Evolutionary conservation across 2,888 invertebrate genomes (phyloP).

Genomic region (Ethmia dodecea): DNA sequence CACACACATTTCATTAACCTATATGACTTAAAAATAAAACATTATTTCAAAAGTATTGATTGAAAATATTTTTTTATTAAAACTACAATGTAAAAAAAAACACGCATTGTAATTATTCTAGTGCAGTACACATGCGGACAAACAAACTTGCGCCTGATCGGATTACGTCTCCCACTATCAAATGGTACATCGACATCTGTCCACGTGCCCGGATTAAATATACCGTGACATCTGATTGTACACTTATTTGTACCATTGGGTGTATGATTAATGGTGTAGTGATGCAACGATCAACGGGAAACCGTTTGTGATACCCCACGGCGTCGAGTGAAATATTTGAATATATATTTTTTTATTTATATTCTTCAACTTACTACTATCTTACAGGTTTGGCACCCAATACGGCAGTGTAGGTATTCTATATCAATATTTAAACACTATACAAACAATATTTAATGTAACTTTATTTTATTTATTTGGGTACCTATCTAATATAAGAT

Average conservation of each 20-base stretch:
- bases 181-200: constrained; percentile 33
- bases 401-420: too few species aligned
- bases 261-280: constrained; percentile 47
- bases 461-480: too few species aligned
- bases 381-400: too few species aligned
- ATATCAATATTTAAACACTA: too few species aligned
- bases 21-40: too few species aligned
- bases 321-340: not conserved
- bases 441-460: too few species aligned
- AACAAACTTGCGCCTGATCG: constrained; percentile 51
- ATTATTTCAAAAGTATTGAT: too few species aligned
- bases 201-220: constrained; percentile 59
- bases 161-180: constrained; percentile 51
- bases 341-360: too few species aligned
- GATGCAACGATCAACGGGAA: constrained; percentile 40
- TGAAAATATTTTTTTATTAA: too few species aligned
- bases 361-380: too few species aligned
- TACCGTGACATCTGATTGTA: constrained; percentile 44
- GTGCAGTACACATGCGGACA: constrained; percentile 32
- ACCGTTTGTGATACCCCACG: constrained; percentile 1
- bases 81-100: constrained; percentile 35
- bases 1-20: too few species aligned
- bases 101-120: constrained; percentile 1
- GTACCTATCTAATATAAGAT: too few species aligned
- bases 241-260: constrained; percentile 42